These are phyloP conservation scores for Gephyroberyx darwinii DNA, from an alignment of 2,797 vertebrate species.

Conservation along the genomic window DNA sequence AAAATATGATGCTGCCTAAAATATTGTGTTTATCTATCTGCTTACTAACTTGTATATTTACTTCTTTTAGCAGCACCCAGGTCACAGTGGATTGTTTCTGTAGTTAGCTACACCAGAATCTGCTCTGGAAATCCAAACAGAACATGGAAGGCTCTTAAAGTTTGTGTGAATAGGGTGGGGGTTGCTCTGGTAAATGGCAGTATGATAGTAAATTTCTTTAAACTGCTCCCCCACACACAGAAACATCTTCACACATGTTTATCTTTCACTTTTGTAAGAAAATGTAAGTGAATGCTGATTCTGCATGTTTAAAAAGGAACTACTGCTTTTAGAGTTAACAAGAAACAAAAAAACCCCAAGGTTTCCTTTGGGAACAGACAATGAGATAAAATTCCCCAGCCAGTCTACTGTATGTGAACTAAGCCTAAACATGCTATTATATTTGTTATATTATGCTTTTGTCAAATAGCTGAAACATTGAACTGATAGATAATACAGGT, in stretches of 20 bases:
- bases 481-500: too few relatives aligned
- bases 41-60: too few relatives aligned
- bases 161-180: not conserved
- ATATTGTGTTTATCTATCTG: too few relatives aligned
- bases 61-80: not conserved
- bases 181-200: not conserved
- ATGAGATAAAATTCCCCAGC: not conserved
- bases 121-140: too few relatives aligned
- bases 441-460: not conserved
- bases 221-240: not conserved
- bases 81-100: too few relatives aligned
- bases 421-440: not conserved
- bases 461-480: not conserved
- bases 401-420: not conserved
- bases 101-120: too few relatives aligned
- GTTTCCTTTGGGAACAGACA: not conserved
- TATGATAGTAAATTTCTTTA: too few relatives aligned
- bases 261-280: slow-evolving; percentile 37
- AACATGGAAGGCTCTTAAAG: too few relatives aligned
- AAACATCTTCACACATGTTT: slow-evolving; percentile 31
- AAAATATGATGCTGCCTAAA: too few relatives aligned
- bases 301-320: slow-evolving; percentile 21
- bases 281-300: slow-evolving; percentile 3
- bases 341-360: too few relatives aligned
- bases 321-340: not conserved